Evolutionary conservation across 2,797 vertebrate genomes (phyloP).

Genomic region (Pantherophis vulpinus): DNA sequence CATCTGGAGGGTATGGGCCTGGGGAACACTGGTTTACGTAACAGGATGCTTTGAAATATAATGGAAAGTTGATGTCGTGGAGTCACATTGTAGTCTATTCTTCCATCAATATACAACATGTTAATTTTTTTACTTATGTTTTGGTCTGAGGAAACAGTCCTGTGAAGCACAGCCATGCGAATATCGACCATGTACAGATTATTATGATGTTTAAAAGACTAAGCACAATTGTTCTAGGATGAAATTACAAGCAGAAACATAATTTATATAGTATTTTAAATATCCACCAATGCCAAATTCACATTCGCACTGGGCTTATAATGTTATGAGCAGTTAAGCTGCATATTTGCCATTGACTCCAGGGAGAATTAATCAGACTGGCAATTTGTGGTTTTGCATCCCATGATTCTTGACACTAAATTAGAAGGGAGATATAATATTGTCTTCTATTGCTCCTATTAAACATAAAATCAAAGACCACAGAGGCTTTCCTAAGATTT

Average conservation of each 20-base stretch:
- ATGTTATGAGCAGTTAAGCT: not conserved
- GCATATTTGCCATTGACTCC: not conserved
- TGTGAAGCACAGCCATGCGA: not conserved
- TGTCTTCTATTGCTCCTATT: constrained; percentile 29
- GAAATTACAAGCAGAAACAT: not conserved
- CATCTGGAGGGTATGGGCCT: not conserved
- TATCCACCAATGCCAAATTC: not conserved
- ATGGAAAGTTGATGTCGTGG: not conserved
- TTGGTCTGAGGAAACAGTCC: constrained; percentile 15
- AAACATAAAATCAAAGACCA: constrained; percentile 53
- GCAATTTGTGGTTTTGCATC: not conserved
- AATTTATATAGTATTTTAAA: not conserved
- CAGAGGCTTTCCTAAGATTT: constrained; percentile 61
- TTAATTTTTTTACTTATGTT: not conserved
- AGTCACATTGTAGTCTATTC: not conserved
- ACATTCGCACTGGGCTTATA: not conserved
- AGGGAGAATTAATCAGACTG: not conserved
- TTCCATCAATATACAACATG: not conserved
- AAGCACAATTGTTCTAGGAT: not conserved
- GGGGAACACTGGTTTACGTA: not conserved
- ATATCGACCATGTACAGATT: not conserved
- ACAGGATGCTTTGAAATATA: not conserved
- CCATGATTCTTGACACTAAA: constrained; percentile 14
- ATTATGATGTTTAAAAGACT: not conserved
- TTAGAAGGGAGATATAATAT: constrained; percentile 25